Percentiles rank a stretch among this genome's conserved stretches.
Evolutionary conservation across 1,140 invertebrate species (phyloP).

Genomic region (Drosophila nannoptera): DNA sequence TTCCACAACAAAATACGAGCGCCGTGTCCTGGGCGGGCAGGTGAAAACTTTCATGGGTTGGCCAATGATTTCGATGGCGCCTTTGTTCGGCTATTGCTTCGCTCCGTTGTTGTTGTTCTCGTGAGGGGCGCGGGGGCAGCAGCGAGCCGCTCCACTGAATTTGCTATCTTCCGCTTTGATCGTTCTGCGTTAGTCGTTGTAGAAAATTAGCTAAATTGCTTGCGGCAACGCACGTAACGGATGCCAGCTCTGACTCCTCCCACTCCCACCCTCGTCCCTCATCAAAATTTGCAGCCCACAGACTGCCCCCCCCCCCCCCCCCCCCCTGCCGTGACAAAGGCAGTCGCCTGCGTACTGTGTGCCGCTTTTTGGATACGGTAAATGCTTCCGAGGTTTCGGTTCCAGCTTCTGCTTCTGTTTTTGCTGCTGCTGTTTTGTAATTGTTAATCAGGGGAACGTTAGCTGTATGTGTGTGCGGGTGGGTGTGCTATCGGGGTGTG

Average conservation of each 20-base stretch:
- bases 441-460: constrained; percentile 70
- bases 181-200: constrained; percentile 59
- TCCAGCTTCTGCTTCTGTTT: constrained; percentile 34
- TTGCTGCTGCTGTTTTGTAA: constrained; percentile 59
- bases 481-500: constrained; percentile 6
- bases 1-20: constrained; percentile 9
- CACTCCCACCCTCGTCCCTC: background rate
- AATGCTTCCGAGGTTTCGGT: constrained; percentile 39
- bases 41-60: constrained; percentile 10
- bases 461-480: constrained; percentile 19
- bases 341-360: constrained; percentile 21
- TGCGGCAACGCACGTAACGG: constrained; percentile 72
- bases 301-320: background rate
- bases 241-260: constrained; percentile 7
- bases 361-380: constrained; percentile 30
- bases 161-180: constrained; percentile 68
- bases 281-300: background rate
- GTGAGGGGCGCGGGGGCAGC: background rate
- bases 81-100: background rate
- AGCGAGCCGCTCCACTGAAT: constrained; percentile 22
- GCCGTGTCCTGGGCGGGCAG: constrained; percentile 5
- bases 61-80: constrained; percentile 17
- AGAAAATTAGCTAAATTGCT: constrained; percentile 76
- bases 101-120: constrained; percentile 3
- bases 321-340: background rate